These are phyloP conservation scores for Cassiopea xamachana DNA, from an alignment of 30 jellyfish, hydroid and myxozoan genomes.

Conservation along the genomic window DNA sequence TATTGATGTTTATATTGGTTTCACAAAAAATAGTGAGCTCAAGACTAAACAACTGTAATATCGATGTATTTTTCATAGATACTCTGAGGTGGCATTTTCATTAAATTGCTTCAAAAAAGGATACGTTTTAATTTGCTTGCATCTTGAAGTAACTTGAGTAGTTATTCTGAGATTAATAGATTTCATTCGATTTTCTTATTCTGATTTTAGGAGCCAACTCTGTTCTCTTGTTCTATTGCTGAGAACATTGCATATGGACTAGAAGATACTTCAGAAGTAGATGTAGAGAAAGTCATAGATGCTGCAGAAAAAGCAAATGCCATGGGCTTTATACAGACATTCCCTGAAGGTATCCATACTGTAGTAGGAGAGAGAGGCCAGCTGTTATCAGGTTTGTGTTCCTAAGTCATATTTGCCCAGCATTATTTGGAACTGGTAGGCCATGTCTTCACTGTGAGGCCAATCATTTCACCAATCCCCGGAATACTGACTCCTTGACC, in stretches of 20 bases:
- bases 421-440: no score
- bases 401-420: no score
- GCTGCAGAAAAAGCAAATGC: constrained; percentile 99
- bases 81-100: background rate
- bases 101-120: background rate
- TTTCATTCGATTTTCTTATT: background rate
- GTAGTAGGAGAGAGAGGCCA: constrained; percentile 99
- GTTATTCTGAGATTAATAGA: background rate
- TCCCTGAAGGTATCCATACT: constrained; percentile 95
- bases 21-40: no score
- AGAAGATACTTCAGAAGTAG: constrained; percentile 60
- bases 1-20: no score
- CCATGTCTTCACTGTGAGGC: no score
- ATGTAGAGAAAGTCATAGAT: constrained; percentile 46
- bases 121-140: background rate
- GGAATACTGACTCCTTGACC: no score
- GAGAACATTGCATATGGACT: constrained; percentile 90
- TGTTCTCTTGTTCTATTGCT: constrained; percentile 88
- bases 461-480: no score
- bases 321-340: constrained; percentile 75
- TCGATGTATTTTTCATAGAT: background rate
- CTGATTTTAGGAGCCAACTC: constrained; percentile 84
- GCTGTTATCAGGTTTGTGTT: constrained; percentile 92
- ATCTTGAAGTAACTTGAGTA: background rate
- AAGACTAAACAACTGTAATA: background rate